Conservation (phyloP, 2,797 vertebrate genomes). For the Sebastolobus alascanus region DNA sequence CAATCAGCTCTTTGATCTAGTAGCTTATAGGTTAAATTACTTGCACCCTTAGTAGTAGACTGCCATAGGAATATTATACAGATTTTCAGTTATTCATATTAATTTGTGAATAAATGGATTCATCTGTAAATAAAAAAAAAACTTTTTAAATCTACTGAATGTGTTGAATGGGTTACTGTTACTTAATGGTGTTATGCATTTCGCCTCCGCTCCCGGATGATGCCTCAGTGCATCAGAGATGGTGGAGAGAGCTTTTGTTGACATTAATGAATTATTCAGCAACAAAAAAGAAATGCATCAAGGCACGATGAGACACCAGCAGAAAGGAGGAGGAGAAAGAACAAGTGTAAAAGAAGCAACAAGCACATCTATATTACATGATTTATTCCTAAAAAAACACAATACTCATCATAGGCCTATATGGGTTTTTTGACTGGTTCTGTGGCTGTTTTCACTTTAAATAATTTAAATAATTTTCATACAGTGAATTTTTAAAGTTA, state of each 20-base stretch:
- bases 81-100: neutral
- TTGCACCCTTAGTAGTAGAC: neutral
- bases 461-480: neutral
- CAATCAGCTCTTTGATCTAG: too few relatives aligned
- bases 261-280: constrained; percentile 5
- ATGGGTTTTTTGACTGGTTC: neutral
- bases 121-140: neutral
- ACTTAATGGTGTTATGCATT: neutral
- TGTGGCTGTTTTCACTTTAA: neutral
- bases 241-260: constrained; percentile 12
- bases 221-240: neutral
- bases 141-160: neutral
- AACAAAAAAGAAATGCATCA: neutral
- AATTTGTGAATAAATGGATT: neutral
- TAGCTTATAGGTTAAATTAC: too few relatives aligned
- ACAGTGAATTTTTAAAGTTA: neutral
- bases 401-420: neutral
- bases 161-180: neutral
- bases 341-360: neutral
- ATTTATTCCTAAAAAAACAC: neutral
- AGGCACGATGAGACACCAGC: neutral
- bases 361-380: neutral
- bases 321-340: neutral
- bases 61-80: neutral
- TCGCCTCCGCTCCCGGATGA: neutral